Conservation (phyloP, 2,797 vertebrate species). For the Labeo calbasu region DNA sequence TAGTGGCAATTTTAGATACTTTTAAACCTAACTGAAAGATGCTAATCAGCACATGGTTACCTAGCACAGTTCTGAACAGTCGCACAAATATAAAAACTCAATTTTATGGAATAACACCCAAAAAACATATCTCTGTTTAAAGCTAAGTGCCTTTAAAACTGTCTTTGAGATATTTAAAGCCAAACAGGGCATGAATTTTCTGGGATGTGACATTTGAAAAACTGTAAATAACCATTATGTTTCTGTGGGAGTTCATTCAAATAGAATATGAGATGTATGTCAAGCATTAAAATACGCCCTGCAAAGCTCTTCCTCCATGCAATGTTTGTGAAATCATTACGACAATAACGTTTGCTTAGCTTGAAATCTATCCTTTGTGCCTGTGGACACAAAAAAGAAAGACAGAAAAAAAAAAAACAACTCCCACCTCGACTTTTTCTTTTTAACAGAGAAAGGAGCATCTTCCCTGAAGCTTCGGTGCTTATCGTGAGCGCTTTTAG, state of each 20-base stretch:
- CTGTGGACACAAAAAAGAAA: background rate
- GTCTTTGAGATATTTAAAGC: background rate
- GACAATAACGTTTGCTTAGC: slow-evolving; percentile 6
- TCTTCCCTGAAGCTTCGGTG: slow-evolving; percentile 31
- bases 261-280: slow-evolving; percentile 14
- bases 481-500: slow-evolving; percentile 21
- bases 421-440: slow-evolving; percentile 14
- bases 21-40: too few relatives aligned
- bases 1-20: too few relatives aligned
- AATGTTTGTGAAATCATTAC: background rate
- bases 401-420: background rate
- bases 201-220: slow-evolving; percentile 27
- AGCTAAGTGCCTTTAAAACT: background rate
- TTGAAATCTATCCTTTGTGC: slow-evolving; percentile 9
- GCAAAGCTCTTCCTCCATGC: background rate
- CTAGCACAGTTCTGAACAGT: too few relatives aligned
- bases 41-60: too few relatives aligned
- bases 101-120: too few relatives aligned
- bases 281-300: slow-evolving; percentile 6
- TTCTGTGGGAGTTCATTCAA: background rate
- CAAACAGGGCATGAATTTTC: background rate
- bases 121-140: background rate
- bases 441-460: background rate
- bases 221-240: slow-evolving; percentile 35
- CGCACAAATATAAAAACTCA: too few relatives aligned